Conservation (phyloP, 1,140 invertebrate genomes). For the Tribolium castaneum region DNA sequence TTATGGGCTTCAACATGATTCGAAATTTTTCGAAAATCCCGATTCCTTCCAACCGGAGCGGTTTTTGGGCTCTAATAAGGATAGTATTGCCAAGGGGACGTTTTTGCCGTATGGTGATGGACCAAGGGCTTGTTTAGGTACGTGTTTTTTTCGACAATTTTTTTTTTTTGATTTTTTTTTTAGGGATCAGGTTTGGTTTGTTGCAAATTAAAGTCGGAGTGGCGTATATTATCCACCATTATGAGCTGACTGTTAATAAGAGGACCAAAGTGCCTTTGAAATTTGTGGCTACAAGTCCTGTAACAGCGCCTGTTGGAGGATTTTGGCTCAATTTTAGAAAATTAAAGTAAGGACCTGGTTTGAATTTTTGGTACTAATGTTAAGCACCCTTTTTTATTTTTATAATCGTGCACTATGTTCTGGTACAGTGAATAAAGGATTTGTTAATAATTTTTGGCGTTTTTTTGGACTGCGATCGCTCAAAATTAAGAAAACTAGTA, state of each 20-base stretch:
- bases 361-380: too few relatives aligned
- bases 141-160: too few relatives aligned
- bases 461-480: too few relatives aligned
- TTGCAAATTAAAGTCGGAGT: slow-evolving; percentile 67
- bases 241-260: slow-evolving; percentile 55
- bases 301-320: slow-evolving; percentile 60
- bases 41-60: slow-evolving; percentile 72
- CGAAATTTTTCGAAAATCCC: slow-evolving; percentile 69
- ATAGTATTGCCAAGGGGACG: slow-evolving; percentile 43
- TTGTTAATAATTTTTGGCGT: too few relatives aligned
- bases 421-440: too few relatives aligned
- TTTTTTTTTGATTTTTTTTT: slow-evolving; percentile 64
- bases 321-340: slow-evolving; percentile 61
- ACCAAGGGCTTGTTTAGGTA: slow-evolving; percentile 72
- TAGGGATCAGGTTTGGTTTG: slow-evolving; percentile 70
- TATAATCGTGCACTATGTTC: too few relatives aligned
- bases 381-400: too few relatives aligned
- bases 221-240: slow-evolving; percentile 63
- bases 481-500: neutral
- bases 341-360: neutral
- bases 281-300: slow-evolving; percentile 33
- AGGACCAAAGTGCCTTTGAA: slow-evolving; percentile 52
- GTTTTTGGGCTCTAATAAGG: slow-evolving; percentile 66
- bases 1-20: slow-evolving; percentile 68
- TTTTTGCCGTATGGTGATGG: slow-evolving; percentile 76